Percentiles rank a stretch among this genome's conserved stretches.
These are phyloP conservation scores for Romanogobio albipinnatus DNA, from an alignment of 2,113 vertebrate genomes.

Conservation along the genomic window DNA sequence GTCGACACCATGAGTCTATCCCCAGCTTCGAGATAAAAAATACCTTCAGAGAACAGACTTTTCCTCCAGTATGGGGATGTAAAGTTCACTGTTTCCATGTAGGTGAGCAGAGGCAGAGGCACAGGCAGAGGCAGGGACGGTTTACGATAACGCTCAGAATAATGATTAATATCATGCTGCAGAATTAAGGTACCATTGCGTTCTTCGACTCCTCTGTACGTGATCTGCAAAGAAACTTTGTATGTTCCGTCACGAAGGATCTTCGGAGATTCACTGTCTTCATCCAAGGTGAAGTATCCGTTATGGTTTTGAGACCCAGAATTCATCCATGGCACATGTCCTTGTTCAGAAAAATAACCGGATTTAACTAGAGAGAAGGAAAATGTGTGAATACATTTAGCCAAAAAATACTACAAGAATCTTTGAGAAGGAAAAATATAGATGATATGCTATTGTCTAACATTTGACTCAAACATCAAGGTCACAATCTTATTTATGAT, in stretches of 20 bases:
- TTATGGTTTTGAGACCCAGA: not conserved
- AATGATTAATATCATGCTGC: fast-evolving
- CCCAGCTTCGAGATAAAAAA: not conserved
- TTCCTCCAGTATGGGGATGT: not conserved
- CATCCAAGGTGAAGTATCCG: slow-evolving; percentile 39
- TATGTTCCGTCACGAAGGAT: slow-evolving; percentile 60
- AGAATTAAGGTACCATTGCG: fast-evolving
- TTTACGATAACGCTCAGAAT: fast-evolving
- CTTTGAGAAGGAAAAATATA: not conserved
- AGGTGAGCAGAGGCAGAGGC: not conserved
- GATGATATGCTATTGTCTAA: not conserved
- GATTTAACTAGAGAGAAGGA: not conserved
- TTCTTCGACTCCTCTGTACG: not conserved
- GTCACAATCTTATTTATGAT: too few relatives aligned
- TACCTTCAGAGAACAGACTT: slow-evolving; percentile 13
- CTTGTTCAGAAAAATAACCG: fast-evolving
- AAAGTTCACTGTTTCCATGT: not conserved
- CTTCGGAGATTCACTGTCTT: slow-evolving; percentile 43
- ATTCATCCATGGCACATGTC: slow-evolving; percentile 50
- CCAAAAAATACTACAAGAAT: not conserved
- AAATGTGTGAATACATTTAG: not conserved
- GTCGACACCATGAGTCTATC: slow-evolving; percentile 30
- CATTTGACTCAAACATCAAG: not conserved
- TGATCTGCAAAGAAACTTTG: slow-evolving; percentile 70
- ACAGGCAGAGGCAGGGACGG: fast-evolving